These are phyloP conservation scores for Ataeniobius toweri DNA, from an alignment of 2,797 vertebrate genomes.

Conservation along the genomic window DNA sequence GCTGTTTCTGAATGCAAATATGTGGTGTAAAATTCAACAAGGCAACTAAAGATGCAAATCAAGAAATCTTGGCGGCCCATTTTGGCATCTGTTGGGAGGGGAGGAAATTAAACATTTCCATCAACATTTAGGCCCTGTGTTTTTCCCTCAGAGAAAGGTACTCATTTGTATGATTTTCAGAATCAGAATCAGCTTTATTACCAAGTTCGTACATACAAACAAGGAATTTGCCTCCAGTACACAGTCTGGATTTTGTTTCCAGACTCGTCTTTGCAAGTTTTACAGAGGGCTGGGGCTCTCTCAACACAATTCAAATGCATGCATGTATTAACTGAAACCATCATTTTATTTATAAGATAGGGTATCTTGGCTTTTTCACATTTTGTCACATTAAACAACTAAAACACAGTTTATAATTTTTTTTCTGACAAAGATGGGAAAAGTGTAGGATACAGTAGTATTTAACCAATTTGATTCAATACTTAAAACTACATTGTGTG, in stretches of 20 bases:
- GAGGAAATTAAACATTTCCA: conserved; percentile 77
- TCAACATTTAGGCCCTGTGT: conserved; percentile 57
- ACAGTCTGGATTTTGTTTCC: too few relatives aligned
- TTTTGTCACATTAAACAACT: not conserved
- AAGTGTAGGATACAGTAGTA: not conserved
- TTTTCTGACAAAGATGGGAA: not conserved
- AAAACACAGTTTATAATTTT: not conserved
- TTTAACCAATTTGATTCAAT: not conserved
- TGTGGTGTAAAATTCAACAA: conserved; percentile 77
- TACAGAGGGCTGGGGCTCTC: conserved; percentile 27
- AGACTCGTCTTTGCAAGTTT: conserved; percentile 50
- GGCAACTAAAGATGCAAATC: conserved; percentile 79
- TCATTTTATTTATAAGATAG: not conserved
- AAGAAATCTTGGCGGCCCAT: conserved; percentile 59
- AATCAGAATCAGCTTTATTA: too few relatives aligned
- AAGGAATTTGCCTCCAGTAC: too few relatives aligned
- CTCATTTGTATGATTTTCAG: conserved; percentile 63
- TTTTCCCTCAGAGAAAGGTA: conserved; percentile 52
- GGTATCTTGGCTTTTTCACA: not conserved
- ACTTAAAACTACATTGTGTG: not conserved
- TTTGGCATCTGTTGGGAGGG: conserved; percentile 70
- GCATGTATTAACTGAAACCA: conserved; percentile 24
- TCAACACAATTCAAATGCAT: conserved; percentile 41
- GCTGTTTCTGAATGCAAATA: conserved; percentile 80
- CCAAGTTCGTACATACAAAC: too few relatives aligned